phyloP scores from a whole-genome alignment of 2,113 vertebrate species.

The Sula dactylatra region DNA sequence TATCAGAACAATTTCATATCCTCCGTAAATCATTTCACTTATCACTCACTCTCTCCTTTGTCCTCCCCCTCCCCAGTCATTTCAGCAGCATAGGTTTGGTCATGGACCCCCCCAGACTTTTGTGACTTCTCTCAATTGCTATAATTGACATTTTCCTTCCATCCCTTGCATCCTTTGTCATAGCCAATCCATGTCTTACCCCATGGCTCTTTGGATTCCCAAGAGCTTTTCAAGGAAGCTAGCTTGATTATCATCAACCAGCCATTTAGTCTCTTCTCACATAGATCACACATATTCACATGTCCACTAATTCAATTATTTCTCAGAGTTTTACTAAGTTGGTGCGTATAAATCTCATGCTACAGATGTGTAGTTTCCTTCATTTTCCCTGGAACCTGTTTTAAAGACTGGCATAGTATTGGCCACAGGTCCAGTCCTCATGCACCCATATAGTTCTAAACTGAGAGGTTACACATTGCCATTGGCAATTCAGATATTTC shows the following conservation, averaged over 20 bases:
- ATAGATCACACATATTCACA: not conserved
- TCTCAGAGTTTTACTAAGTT: not conserved
- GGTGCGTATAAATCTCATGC: not conserved
- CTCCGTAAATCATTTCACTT: not conserved
- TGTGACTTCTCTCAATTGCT: not conserved
- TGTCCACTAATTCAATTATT: not conserved
- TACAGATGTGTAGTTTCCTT: not conserved
- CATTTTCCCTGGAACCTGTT: not conserved
- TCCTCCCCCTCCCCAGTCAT: not conserved
- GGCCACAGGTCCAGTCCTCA: not conserved
- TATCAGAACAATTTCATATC: not conserved
- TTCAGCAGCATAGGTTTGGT: not conserved
- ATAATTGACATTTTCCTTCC: not conserved
- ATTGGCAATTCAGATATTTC: not conserved
- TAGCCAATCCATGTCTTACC: not conserved
- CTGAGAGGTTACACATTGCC: not conserved
- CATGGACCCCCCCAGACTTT: not conserved
- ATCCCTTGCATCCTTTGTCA: not conserved
- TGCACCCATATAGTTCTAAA: not conserved
- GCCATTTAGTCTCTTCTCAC: not conserved
- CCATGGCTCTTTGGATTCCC: not conserved
- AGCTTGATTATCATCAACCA: not conserved
- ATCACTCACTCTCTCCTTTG: not conserved
- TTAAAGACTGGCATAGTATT: not conserved
- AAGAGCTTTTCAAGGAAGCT: not conserved